Percentiles rank a stretch among this genome's conserved stretches.
Evolutionary conservation across 2,888 invertebrate genomes (phyloP).

Genomic region (Pristionchus exspectatus): DNA sequence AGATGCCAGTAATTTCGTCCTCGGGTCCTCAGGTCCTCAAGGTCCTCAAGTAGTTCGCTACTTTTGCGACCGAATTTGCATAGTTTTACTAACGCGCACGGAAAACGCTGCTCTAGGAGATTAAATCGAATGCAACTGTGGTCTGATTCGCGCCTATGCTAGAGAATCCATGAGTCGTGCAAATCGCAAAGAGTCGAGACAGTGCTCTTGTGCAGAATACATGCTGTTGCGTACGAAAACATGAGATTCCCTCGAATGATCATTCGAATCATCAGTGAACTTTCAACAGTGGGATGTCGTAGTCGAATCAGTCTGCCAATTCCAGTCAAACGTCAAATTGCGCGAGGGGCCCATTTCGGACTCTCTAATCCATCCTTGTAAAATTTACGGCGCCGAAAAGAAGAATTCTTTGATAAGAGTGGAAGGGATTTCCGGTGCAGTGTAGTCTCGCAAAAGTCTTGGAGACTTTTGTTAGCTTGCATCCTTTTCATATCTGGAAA

Average conservation of each 20-base stretch:
- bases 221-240: neutral
- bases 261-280: neutral
- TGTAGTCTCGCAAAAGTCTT: neutral
- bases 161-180: too few species aligned
- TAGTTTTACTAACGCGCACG: neutral
- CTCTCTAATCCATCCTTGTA: neutral
- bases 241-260: neutral
- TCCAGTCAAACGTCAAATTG: neutral
- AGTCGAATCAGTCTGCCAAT: neutral
- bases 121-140: too few species aligned
- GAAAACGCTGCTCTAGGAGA: neutral
- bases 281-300: neutral
- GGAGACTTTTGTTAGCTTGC: neutral
- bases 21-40: neutral
- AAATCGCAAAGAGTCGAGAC: neutral
- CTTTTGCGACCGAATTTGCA: neutral
- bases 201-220: neutral
- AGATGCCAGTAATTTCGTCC: neutral
- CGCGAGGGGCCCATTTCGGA: neutral
- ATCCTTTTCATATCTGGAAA: neutral
- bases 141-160: too few species aligned
- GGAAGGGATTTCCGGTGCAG: conserved; percentile 3
- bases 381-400: conserved; percentile 7
- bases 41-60: neutral
- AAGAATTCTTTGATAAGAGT: neutral